Conservation (phyloP, 2,888 invertebrate genomes). For the Drosophila paramelanica region DNA sequence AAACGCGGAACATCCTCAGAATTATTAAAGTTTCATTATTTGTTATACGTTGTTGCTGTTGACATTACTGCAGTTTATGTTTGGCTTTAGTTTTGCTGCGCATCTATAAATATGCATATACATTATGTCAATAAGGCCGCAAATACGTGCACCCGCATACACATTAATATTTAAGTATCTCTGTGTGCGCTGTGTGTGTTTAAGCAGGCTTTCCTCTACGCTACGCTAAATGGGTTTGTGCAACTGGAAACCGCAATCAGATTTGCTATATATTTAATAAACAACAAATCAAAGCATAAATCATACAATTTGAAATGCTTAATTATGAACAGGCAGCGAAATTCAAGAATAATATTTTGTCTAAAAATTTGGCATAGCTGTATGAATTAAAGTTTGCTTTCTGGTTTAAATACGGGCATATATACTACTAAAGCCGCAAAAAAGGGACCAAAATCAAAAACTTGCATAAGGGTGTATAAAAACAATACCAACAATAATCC, state of each 20-base stretch:
- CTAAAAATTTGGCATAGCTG: too few species aligned
- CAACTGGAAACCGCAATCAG: constrained; percentile 35
- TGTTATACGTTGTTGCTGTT: constrained; percentile 28
- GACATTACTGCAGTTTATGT: constrained; percentile 27
- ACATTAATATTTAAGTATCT: constrained; percentile 29
- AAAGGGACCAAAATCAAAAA: neutral
- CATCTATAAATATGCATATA: constrained; percentile 46
- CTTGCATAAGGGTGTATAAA: neutral
- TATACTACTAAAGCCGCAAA: neutral
- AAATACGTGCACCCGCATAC: constrained; percentile 53
- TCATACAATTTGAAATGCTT: neutral
- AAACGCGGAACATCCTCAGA: neutral
- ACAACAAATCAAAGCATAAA: constrained; percentile 12
- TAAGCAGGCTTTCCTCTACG: neutral
- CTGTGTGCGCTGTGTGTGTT: constrained; percentile 15
- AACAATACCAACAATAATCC: neutral
- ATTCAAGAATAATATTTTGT: neutral
- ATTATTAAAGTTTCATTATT: constrained; percentile 17
- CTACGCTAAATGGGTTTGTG: constrained; percentile 5
- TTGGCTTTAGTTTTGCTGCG: constrained; percentile 20
- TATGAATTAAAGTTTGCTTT: neutral
- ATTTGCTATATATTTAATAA: constrained; percentile 31
- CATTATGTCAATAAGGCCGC: constrained; percentile 58
- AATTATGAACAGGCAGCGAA: neutral
- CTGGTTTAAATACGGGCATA: too few species aligned